These are phyloP conservation scores for Rhopalosiphum maidis DNA, from an alignment of 1,140 invertebrate species.

Conservation along the genomic window DNA sequence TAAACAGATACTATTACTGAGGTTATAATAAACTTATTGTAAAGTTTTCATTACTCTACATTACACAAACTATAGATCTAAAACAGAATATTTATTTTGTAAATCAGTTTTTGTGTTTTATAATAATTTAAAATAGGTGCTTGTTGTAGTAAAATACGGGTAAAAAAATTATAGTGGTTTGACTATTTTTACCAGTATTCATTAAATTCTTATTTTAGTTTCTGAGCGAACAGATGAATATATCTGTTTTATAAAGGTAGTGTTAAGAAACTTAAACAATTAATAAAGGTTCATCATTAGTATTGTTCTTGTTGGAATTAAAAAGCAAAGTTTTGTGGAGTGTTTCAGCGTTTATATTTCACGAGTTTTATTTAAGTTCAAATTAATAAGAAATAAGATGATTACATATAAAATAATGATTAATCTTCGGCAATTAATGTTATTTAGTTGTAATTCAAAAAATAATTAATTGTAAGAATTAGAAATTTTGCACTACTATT, in stretches of 20 bases:
- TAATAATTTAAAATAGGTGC: neutral
- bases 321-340: neutral
- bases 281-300: neutral
- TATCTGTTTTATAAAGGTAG: neutral
- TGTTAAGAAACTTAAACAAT: neutral
- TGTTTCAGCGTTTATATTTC: neutral
- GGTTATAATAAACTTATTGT: neutral
- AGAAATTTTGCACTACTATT: too few relatives aligned
- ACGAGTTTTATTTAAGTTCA: neutral
- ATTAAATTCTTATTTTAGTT: neutral
- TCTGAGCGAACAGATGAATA: neutral
- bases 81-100: neutral
- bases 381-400: neutral
- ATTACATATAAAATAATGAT: neutral
- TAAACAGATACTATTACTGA: neutral
- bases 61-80: neutral
- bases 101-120: neutral
- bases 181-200: neutral
- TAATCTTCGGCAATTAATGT: rapidly evolving
- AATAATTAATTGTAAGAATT: too few relatives aligned
- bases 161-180: neutral
- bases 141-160: neutral
- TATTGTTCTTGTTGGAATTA: too few relatives aligned
- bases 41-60: neutral
- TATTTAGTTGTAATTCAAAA: neutral